These are phyloP conservation scores for Epinotia nisella DNA, from an alignment of 2,888 invertebrate genomes.

Conservation along the genomic window DNA sequence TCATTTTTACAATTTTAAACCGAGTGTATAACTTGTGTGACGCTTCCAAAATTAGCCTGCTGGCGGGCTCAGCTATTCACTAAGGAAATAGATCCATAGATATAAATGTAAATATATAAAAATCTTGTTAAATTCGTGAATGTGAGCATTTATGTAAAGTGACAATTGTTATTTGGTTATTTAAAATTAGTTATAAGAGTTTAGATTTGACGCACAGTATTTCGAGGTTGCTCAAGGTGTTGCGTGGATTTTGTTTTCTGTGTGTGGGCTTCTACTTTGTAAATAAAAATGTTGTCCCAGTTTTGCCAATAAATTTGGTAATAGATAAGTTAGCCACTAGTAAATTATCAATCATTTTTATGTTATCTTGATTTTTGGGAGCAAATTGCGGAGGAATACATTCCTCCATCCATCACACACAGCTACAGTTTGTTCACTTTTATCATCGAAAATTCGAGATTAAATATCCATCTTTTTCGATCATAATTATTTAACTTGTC, in stretches of 20 bases:
- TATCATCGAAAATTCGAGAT: too few species aligned
- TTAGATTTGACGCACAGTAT: conserved; percentile 37
- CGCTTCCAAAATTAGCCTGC: conserved; percentile 25
- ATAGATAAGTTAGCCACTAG: too few species aligned
- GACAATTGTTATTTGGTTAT: neutral
- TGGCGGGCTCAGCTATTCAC: conserved; percentile 21
- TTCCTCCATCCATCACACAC: too few species aligned
- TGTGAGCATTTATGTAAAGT: conserved; percentile 15
- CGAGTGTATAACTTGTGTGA: neutral
- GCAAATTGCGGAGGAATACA: too few species aligned
- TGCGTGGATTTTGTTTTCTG: neutral
- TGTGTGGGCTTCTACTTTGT: too few species aligned
- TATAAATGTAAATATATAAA: conserved; percentile 20
- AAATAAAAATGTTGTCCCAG: too few species aligned
- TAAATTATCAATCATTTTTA: too few species aligned
- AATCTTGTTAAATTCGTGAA: conserved; percentile 3
- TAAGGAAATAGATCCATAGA: neutral
- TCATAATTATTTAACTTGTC: neutral
- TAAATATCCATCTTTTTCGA: too few species aligned
- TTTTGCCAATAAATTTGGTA: too few species aligned
- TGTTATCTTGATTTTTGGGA: too few species aligned
- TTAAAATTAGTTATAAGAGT: neutral
- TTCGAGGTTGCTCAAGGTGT: conserved; percentile 38
- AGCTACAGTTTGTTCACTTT: too few species aligned
- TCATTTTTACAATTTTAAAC: too few species aligned